Conservation (phyloP, 2,113 vertebrate species). For the Smithornis capensis region DNA sequence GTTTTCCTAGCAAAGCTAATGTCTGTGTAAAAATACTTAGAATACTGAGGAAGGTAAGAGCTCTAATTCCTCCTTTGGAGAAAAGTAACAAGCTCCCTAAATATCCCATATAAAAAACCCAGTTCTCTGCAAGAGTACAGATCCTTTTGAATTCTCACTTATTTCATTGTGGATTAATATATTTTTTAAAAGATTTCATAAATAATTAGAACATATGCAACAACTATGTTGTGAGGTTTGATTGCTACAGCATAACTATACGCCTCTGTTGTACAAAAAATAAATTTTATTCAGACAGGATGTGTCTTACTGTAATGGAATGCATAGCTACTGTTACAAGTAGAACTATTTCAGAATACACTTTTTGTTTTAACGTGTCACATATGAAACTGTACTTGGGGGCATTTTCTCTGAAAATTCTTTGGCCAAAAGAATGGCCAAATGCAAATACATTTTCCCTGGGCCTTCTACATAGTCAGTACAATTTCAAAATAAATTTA, state of each 20-base stretch:
- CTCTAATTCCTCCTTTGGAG: constrained; percentile 56
- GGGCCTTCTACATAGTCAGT: background rate
- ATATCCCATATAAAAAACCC: background rate
- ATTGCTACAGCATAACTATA: background rate
- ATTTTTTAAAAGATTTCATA: background rate
- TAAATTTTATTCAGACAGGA: background rate
- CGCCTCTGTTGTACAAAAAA: background rate
- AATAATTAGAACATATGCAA: background rate
- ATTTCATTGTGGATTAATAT: background rate
- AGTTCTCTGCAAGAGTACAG: background rate
- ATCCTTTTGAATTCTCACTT: background rate
- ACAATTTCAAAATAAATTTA: background rate
- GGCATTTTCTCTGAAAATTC: background rate
- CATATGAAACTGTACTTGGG: background rate
- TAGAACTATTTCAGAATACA: background rate
- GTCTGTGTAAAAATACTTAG: constrained; percentile 31
- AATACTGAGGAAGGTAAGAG: constrained; percentile 9
- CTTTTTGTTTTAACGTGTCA: background rate
- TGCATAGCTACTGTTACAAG: background rate
- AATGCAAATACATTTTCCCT: background rate
- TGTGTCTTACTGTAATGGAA: background rate
- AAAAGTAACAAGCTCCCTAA: constrained; percentile 21
- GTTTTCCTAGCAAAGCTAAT: constrained; percentile 39
- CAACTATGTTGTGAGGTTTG: background rate
- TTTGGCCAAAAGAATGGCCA: background rate